Percentiles rank a stretch among this genome's conserved stretches.
Evolutionary conservation across 2,113 vertebrate species (phyloP).

Genomic region (Phainopepla nitens): DNA sequence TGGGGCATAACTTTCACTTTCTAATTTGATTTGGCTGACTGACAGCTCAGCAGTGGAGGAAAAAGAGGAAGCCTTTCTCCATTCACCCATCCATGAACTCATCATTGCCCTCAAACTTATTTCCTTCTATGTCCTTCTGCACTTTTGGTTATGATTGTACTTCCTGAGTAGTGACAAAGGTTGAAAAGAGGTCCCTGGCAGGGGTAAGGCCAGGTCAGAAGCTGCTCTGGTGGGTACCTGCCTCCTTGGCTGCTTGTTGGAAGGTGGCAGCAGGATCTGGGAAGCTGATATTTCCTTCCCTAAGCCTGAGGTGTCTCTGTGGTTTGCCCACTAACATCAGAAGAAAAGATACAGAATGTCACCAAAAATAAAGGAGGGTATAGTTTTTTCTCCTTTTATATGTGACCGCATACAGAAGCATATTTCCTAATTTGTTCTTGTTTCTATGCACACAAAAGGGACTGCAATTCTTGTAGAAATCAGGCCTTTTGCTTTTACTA

Average conservation of each 20-base stretch:
- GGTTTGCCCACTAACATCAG: not conserved
- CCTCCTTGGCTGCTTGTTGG: not conserved
- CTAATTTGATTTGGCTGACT: not conserved
- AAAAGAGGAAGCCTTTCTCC: not conserved
- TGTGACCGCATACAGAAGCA: rapidly evolving
- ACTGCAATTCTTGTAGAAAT: not conserved
- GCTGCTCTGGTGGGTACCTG: not conserved
- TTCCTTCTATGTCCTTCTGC: not conserved
- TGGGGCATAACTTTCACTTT: not conserved
- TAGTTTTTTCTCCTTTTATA: not conserved
- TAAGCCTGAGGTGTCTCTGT: not conserved
- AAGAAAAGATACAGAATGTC: not conserved
- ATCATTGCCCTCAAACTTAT: not conserved
- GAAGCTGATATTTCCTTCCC: not conserved
- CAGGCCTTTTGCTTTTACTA: not conserved
- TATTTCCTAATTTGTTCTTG: not conserved
- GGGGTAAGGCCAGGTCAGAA: not conserved
- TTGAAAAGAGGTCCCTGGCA: not conserved
- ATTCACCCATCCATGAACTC: not conserved
- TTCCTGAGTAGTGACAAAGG: not conserved
- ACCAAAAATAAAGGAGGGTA: not conserved
- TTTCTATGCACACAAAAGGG: not conserved
- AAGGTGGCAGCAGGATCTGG: not conserved
- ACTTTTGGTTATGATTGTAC: not conserved
- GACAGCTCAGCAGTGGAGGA: not conserved